Evolutionary conservation across 2,888 invertebrate genomes (phyloP), one percentile per base, ranked within the genome.

Genomic region (Pachymerium ferrugineum): DNA sequence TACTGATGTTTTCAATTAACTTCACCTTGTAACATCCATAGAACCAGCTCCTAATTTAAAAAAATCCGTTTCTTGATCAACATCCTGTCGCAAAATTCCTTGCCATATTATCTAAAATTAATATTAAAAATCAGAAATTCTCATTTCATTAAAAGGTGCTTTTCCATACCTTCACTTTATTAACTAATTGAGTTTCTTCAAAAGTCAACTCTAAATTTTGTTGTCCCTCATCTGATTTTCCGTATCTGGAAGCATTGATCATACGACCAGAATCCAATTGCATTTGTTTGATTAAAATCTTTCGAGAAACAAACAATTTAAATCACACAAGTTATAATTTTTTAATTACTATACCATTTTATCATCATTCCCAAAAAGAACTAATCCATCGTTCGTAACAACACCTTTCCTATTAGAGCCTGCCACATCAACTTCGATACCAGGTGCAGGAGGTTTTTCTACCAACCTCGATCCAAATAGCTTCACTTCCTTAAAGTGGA

Each of bases 11-110:
- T 19, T 67, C 31, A 68, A 30, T 68, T 74, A 74, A n/a, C n/a
- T n/a, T n/a, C 77, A 86, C 85, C 88, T 85, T 0, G 97, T 95
- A 1, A 97, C 96, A 82, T 98, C 97, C 94, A 98, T 97, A 6
- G 97, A 97, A 0, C 94, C 94, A n/a, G 94, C 97, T 12, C 97
- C 97, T n/a, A 88, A 88, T 0, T 88, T 88, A 83, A 98, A 97
- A 85, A 98, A 97, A 81, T 97, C 96, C 0, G 94, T 93, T 1
- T 89, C 88, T 8, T 89, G 87, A 10, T 90, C 88, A 5, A 91
- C 86, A 1, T 90, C 88, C 0, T 87, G 85, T 78, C 90, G 90
- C 0, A 97, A 85, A 78, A 97, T 97, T 0, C 90, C 88, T 76
- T 88, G 87, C 97, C 97, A 97, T 72, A 95, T 88, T 12, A 84